Evolutionary conservation across 2,797 vertebrate genomes (phyloP), one percentile per base, ranked within the genome.

Genomic region (Lepus townsendii): DNA sequence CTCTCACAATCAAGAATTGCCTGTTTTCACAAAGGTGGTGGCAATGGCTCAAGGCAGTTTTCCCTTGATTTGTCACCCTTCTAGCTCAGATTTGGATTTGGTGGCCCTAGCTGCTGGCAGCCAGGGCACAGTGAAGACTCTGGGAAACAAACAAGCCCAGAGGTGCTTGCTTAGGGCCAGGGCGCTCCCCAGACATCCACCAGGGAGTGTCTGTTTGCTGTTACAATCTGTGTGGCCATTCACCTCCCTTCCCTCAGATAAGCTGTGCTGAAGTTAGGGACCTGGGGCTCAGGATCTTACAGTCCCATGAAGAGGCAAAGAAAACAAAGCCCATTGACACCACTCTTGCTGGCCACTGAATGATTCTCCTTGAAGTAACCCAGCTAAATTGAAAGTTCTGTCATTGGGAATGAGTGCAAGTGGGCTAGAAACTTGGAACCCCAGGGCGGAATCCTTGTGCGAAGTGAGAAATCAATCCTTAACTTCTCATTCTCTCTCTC

Each of bases 381-480:
- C 60, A 68, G 38, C 84, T 60, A 65, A 94, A 68, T 91, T 54
- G 42, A 83, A 69, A 83, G 77, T 66, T 94, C 87, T 69, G 32
- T 76, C 35, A 5, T 17, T 89, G 71, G 26, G 52, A 83, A 93
- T 78, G 57, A 80, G 1, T 65, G 0, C 69, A 84, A 89, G 57
- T 84, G 12, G 62, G 63, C 62, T 26, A 54, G 91, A 88, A 91
- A 94, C 27, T 54, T 62, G 68, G 60, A 93, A 77, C 91, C 80
- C 83, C 93, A 90, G 42, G 22, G 87, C 82, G n/a, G 62, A 83
- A 54, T 79, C 54, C 77, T 90, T 57, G 66, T 78, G 22, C 42
- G 86, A 95, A 86, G 87, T 63, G 57, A 94, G 87, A 92, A 92
- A 76, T 91, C 38, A 71, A 78, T 77, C 47, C 72, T 63, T 95